Base-by-base conservation (phyloP, 2,113 vertebrate genomes). In the Eclectus roratus region DNA sequence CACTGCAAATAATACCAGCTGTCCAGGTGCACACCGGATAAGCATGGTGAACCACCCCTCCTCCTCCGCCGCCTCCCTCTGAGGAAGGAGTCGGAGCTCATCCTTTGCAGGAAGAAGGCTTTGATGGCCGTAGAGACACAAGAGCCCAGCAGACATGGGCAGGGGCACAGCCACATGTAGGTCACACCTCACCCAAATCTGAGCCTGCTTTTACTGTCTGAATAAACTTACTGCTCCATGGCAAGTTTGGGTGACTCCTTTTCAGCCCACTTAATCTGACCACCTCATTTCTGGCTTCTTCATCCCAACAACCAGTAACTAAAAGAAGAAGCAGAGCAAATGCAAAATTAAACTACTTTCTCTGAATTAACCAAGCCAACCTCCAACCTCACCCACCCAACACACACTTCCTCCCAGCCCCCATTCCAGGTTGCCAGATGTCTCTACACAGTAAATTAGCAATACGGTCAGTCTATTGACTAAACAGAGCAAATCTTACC, bases 1-100 rank as follows among this genome's bases (percentile, higher is more conserved):
- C 23, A 46, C 72, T 28, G 73, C 0, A 2, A 80, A 69, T 61
- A 92, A 88, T n/a, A 84, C 97, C 97, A 98, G 97, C 97, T 98
- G 98, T 96, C 88, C 97, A 89, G 77, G 84, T 88, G 39, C 94
- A 91, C 33, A 15, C 35, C 52, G 3, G 92, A 97, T 97, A 78
- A 97, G 97, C 95, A 79, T 53, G 95, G 94, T 98, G 91, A 97
- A 23, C 91, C 86, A 53, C 29, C 50, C 24, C 85, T 44, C 69
- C 93, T 85, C 85, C 83, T 91, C n/a, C 47, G 13, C 17, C n/a
- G 19, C 43, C 69, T 92, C 35, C n/a, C 47, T 46, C 69, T 8
- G 8, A 46, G 35, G 47, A 88, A 28, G 12, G 80, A 93, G 88
- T 9, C 52, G n/a, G n/a, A 94, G 73, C 80, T 80, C 77, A 55